A percentile compares a stretch with the other conserved stretches of the same genome.
phyloP scores from a whole-genome alignment of 2,797 vertebrate species.

The Silurus aristotelis region DNA sequence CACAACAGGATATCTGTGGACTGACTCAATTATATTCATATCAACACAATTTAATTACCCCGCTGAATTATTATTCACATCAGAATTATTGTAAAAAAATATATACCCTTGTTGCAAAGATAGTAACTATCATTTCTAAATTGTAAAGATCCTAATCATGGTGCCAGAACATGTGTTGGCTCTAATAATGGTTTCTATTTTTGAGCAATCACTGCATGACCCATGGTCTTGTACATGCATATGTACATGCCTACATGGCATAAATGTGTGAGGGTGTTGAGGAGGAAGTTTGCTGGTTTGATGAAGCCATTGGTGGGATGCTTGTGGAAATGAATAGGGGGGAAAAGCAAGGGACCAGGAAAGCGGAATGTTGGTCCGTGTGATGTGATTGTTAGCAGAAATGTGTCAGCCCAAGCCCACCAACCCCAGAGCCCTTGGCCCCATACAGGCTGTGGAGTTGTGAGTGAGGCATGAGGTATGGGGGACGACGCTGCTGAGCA shows the following conservation, averaged over 20 bases:
- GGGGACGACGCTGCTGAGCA: constrained; percentile 50
- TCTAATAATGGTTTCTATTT: constrained; percentile 39
- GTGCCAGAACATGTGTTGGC: background rate
- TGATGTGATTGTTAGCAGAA: constrained; percentile 99
- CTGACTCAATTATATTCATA: background rate
- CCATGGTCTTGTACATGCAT: constrained; percentile 35
- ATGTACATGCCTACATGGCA: constrained; percentile 11
- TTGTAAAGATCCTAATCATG: background rate
- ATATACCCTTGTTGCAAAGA: background rate
- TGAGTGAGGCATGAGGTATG: constrained; percentile 55
- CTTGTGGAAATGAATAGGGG: constrained; percentile 52
- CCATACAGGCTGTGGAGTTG: constrained; percentile 63
- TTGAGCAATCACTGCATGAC: constrained; percentile 17
- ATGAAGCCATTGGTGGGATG: constrained; percentile 26
- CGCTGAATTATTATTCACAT: background rate
- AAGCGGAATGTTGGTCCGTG: constrained; percentile 90
- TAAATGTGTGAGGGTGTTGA: constrained; percentile 24
- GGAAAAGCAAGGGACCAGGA: constrained; percentile 67
- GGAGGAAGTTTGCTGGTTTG: constrained; percentile 19
- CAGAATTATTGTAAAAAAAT: background rate
- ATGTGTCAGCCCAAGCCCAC: constrained; percentile 81
- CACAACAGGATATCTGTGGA: background rate
- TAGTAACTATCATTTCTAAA: background rate
- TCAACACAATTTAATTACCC: background rate
- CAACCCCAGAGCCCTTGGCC: constrained; percentile 63